These are phyloP conservation scores for Eospalax fontanierii DNA, from an alignment of 2,797 vertebrate genomes.

Conservation along the genomic window DNA sequence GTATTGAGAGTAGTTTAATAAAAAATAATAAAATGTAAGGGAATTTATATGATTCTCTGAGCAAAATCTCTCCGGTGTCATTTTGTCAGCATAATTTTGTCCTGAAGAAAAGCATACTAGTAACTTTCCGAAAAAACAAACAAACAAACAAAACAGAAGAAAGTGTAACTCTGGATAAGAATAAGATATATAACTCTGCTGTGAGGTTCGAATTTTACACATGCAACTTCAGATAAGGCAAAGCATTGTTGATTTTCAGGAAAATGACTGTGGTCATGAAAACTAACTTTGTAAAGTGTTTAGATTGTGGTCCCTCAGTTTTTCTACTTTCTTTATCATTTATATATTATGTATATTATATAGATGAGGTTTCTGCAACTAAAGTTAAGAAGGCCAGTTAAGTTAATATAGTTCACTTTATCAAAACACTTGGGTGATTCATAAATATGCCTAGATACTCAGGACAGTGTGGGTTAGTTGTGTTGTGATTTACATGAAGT, in stretches of 20 bases:
- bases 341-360: neutral
- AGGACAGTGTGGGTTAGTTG: neutral
- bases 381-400: conserved; percentile 14
- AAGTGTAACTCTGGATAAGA: conserved; percentile 27
- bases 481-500: neutral
- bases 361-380: conserved; percentile 2
- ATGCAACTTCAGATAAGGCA: conserved; percentile 2
- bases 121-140: conserved; percentile 8
- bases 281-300: neutral
- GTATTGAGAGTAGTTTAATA: conserved; percentile 22
- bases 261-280: neutral
- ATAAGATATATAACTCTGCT: too few species aligned
- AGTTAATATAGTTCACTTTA: conserved; percentile 39
- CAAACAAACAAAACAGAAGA: neutral
- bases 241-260: neutral
- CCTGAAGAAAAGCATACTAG: conserved; percentile 8
- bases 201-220: neutral
- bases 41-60: neutral
- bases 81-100: conserved; percentile 61
- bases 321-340: conserved; percentile 50
- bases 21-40: conserved; percentile 20
- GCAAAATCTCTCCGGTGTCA: conserved; percentile 7
- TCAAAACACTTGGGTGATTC: neutral
- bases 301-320: neutral
- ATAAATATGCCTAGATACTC: neutral